Percentiles rank a stretch among this genome's conserved stretches.
These are phyloP conservation scores for Saccopteryx bilineata DNA, from an alignment of 2,113 vertebrate genomes.

Conservation along the genomic window DNA sequence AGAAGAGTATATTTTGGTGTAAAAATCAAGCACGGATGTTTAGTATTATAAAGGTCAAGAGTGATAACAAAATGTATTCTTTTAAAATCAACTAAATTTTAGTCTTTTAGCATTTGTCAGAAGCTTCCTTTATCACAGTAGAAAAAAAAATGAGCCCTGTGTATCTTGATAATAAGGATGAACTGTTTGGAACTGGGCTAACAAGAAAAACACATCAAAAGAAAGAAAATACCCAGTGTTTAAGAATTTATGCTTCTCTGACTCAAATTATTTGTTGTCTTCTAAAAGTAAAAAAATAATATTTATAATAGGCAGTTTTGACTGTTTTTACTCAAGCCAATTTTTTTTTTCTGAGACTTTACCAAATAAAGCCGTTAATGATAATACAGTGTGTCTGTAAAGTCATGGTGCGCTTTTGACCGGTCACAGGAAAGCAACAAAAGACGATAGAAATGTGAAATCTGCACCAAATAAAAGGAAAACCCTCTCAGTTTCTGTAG, in stretches of 20 bases:
- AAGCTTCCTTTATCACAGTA: not conserved
- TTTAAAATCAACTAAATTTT: not conserved
- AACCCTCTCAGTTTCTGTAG: too few species aligned
- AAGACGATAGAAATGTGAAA: too few species aligned
- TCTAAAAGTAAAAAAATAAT: not conserved
- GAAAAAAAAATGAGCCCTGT: not conserved
- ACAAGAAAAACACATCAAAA: not conserved
- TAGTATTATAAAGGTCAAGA: not conserved
- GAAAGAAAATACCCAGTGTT: not conserved
- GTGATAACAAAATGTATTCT: not conserved
- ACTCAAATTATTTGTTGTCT: not conserved
- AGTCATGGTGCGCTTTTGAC: too few species aligned
- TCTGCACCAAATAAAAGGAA: too few species aligned
- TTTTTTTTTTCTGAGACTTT: not conserved
- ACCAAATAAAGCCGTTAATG: not conserved
- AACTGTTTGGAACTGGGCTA: not conserved
- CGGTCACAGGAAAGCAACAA: too few species aligned
- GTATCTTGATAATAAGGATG: not conserved
- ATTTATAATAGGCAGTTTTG: not conserved
- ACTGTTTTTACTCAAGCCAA: not conserved
- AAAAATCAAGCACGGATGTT: not conserved
- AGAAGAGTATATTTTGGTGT: not conserved
- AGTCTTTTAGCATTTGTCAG: not conserved
- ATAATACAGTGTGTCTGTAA: not conserved
- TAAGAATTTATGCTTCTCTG: not conserved